Evolutionary conservation across 2,888 invertebrate genomes (phyloP).

Genomic region (Phaedon cochleariae): DNA sequence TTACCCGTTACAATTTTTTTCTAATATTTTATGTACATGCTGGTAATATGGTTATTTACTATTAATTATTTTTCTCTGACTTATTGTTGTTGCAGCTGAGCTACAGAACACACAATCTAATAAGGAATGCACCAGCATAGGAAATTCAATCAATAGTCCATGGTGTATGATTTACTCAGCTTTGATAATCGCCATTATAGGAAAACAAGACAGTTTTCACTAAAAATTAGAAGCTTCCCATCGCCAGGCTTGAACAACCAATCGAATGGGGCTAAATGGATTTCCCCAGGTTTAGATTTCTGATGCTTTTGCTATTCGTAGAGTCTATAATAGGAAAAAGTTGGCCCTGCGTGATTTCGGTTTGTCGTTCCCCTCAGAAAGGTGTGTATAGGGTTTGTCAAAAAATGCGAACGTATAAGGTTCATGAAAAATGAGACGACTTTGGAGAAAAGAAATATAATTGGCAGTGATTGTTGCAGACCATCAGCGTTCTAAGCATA

Average conservation of each 20-base stretch:
- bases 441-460: background rate
- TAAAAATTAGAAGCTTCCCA: constrained; percentile 36
- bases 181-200: constrained; percentile 32
- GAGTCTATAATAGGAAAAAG: constrained; percentile 45
- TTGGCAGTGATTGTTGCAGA: no score
- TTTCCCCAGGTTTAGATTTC: constrained; percentile 49
- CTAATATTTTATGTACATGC: no score
- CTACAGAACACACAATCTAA: constrained; percentile 54
- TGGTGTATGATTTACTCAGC: constrained; percentile 27
- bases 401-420: background rate
- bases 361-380: constrained; percentile 4
- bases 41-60: no score
- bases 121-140: constrained; percentile 53
- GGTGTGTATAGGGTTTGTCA: constrained; percentile 4
- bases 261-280: constrained; percentile 31
- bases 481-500: no score
- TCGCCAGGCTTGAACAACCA: constrained; percentile 25
- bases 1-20: no score
- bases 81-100: constrained; percentile 51
- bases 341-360: background rate
- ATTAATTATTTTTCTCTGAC: background rate
- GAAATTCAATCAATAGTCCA: constrained; percentile 29
- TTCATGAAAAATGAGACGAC: background rate
- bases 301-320: constrained; percentile 54
- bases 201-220: constrained; percentile 40